Percentiles rank a stretch among this genome's conserved stretches.
These are phyloP conservation scores for Aurelia sp. DNA, from an alignment of 30 jellyfish, hydroid and myxozoan genomes.

Conservation along the genomic window DNA sequence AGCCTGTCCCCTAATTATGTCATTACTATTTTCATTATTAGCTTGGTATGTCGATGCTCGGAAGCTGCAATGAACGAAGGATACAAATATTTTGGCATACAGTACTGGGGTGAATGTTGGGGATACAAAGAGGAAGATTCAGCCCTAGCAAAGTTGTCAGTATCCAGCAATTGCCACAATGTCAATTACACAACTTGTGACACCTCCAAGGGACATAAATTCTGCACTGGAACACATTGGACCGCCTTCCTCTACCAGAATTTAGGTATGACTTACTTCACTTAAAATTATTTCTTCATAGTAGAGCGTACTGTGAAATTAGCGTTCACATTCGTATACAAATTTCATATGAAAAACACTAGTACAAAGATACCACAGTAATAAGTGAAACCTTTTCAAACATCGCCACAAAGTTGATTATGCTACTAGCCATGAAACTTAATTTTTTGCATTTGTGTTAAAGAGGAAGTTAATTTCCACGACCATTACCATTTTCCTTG, in stretches of 20 bases:
- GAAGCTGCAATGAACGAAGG: constrained; percentile 2
- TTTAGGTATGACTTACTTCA: not conserved
- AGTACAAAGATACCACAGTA: no score
- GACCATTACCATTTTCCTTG: no score
- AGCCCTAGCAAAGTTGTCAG: not conserved
- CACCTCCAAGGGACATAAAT: not conserved
- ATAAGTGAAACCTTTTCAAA: no score
- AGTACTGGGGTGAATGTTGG: constrained; percentile 50
- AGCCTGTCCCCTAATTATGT: not conserved
- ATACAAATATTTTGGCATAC: not conserved
- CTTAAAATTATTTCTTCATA: not conserved
- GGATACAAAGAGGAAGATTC: not conserved
- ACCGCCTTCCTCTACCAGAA: constrained; percentile 11
- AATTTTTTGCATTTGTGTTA: no score
- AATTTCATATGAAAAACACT: no score
- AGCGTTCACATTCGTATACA: no score
- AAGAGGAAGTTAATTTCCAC: no score
- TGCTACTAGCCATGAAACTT: no score
- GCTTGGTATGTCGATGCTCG: constrained; percentile 28
- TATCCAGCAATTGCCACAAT: not conserved
- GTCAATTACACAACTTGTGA: not conserved
- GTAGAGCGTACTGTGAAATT: no score
- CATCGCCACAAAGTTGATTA: no score
- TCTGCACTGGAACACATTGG: constrained; percentile 12
- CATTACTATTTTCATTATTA: not conserved